A percentile compares a stretch with the other conserved stretches of the same genome.
phyloP scores from a whole-genome alignment of 2,797 vertebrate species.

The Melanotaenia pygmaea region DNA sequence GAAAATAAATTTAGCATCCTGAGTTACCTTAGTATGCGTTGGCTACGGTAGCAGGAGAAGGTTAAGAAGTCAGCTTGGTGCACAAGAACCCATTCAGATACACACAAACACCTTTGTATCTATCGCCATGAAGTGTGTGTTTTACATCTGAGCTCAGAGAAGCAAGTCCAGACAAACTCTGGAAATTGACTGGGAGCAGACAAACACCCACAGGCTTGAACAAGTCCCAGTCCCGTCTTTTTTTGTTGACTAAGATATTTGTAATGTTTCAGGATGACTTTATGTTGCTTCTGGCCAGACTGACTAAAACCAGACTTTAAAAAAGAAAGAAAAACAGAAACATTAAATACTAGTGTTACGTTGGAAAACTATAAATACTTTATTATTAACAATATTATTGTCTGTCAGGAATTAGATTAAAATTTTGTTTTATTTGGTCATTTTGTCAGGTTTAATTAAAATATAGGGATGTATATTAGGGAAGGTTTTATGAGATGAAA shows the following conservation, averaged over 20 bases:
- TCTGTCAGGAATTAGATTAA: no score
- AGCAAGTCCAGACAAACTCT: slow-evolving; percentile 58
- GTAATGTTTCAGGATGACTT: slow-evolving; percentile 32
- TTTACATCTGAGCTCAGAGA: slow-evolving; percentile 30
- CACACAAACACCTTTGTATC: slow-evolving; percentile 15
- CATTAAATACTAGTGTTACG: slow-evolving; percentile 8
- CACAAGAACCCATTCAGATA: slow-evolving; percentile 3
- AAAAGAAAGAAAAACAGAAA: slow-evolving; percentile 9
- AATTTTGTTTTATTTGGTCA: neutral
- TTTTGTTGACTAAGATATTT: slow-evolving; percentile 51
- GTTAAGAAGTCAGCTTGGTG: slow-evolving; percentile 36
- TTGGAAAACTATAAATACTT: neutral
- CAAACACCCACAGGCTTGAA: slow-evolving; percentile 44
- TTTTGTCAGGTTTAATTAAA: neutral
- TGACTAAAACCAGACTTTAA: slow-evolving; percentile 6
- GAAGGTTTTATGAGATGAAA: neutral
- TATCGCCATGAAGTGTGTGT: slow-evolving; percentile 16
- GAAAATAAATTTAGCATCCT: slow-evolving; percentile 19
- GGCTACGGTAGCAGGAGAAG: slow-evolving; percentile 29
- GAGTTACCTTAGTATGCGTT: slow-evolving; percentile 24
- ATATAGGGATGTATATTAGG: neutral
- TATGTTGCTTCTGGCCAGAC: slow-evolving; percentile 23
- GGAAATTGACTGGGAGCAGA: slow-evolving; percentile 14
- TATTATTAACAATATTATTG: no score
- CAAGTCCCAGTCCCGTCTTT: slow-evolving; percentile 32